These are phyloP conservation scores for Physella acuta DNA, from an alignment of 1,140 invertebrate genomes.

Conservation along the genomic window DNA sequence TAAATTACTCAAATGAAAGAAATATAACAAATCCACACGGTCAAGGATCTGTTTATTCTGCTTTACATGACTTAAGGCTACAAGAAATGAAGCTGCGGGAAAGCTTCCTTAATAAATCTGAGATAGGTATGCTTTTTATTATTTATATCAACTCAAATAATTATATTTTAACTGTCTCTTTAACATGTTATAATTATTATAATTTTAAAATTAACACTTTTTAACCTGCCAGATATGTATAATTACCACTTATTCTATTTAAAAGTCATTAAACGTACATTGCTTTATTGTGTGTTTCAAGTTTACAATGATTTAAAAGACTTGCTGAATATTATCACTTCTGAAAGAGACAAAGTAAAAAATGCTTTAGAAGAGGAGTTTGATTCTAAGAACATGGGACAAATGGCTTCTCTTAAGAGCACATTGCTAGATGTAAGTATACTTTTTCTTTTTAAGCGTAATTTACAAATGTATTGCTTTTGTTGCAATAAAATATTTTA, in stretches of 20 bases:
- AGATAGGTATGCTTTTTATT: no score
- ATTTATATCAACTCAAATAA: neutral
- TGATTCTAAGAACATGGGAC: constrained; percentile 19
- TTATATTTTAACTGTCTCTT: no score
- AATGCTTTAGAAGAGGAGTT: constrained; percentile 63
- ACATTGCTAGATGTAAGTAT: constrained; percentile 62
- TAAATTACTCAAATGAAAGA: constrained; percentile 37
- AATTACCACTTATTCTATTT: neutral
- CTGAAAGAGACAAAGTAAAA: constrained; percentile 69
- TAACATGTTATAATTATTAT: no score
- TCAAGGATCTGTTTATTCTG: neutral
- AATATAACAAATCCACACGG: no score
- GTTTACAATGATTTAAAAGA: constrained; percentile 65
- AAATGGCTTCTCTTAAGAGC: constrained; percentile 33
- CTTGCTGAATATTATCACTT: constrained; percentile 63
- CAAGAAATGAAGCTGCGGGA: constrained; percentile 68
- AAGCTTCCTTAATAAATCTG: constrained; percentile 71
- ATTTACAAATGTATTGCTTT: no score
- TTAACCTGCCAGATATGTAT: neutral
- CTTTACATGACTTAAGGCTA: constrained; percentile 50
- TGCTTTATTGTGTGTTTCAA: constrained; percentile 51
- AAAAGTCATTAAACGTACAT: neutral
- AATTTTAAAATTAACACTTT: no score
- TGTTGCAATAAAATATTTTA: no score
- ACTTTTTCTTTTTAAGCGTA: no score